phyloP scores from a whole-genome alignment of 2,888 invertebrate genomes.

The Nomada flava region DNA sequence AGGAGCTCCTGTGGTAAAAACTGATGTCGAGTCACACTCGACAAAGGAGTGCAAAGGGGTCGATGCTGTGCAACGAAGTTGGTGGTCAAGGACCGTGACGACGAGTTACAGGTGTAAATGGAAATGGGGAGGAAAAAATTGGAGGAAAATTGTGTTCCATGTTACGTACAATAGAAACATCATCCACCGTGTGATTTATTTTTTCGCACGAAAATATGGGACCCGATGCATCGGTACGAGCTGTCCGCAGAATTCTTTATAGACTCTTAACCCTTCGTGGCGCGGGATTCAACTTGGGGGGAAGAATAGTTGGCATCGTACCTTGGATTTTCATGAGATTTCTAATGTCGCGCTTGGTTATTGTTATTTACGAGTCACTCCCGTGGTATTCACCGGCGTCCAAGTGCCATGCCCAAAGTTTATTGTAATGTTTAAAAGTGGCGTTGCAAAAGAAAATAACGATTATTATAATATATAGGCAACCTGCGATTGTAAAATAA shows the following conservation, averaged over 20 bases:
- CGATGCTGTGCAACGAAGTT: constrained; percentile 24
- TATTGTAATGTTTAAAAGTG: background rate
- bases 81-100: constrained; percentile 27
- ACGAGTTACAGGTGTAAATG: constrained; percentile 29
- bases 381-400: background rate
- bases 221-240: background rate
- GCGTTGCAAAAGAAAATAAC: background rate
- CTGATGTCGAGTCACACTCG: too few species aligned
- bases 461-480: background rate
- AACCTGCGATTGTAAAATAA: background rate
- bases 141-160: too few species aligned
- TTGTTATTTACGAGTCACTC: constrained; percentile 10
- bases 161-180: too few species aligned
- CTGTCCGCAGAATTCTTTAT: background rate
- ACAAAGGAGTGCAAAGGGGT: too few species aligned
- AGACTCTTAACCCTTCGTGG: background rate
- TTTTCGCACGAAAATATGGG: background rate
- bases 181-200: background rate
- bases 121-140: background rate
- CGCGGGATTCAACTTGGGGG: background rate
- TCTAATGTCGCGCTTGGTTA: background rate
- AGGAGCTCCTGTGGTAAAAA: too few species aligned
- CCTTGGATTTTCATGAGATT: constrained; percentile 2
- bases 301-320: constrained; percentile 21
- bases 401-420: background rate